Conservation (phyloP, 2,888 invertebrate genomes). For the Camptogramma bilineatum region DNA sequence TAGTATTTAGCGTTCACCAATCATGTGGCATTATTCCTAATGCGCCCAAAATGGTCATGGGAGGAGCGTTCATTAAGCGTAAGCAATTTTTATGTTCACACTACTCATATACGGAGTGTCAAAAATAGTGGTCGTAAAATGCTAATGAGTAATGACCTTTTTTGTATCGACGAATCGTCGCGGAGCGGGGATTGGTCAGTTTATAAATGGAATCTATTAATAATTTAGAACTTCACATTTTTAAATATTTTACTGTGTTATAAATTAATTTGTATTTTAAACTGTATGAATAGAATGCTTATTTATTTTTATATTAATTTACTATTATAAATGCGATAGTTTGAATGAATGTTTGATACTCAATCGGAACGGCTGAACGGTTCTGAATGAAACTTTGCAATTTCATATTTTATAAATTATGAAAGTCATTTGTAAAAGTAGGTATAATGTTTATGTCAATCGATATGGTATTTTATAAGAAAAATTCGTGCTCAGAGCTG, state of each 20-base stretch:
- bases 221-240: slow-evolving; percentile 3
- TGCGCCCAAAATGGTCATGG: slow-evolving; percentile 63
- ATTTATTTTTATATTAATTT: too few relatives aligned
- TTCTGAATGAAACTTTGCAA: too few relatives aligned
- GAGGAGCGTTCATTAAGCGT: slow-evolving; percentile 55
- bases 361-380: too few relatives aligned
- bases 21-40: slow-evolving; percentile 51
- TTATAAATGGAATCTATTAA: slow-evolving; percentile 29
- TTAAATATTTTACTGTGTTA: neutral
- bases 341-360: too few relatives aligned
- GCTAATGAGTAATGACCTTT: slow-evolving; percentile 62
- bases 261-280: too few relatives aligned
- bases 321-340: too few relatives aligned
- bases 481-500: too few relatives aligned
- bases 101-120: slow-evolving; percentile 48
- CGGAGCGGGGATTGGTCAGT: slow-evolving; percentile 48
- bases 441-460: too few relatives aligned
- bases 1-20: slow-evolving; percentile 61
- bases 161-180: slow-evolving; percentile 60
- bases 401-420: too few relatives aligned
- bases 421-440: too few relatives aligned
- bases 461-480: too few relatives aligned
- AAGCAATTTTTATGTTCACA: slow-evolving; percentile 51
- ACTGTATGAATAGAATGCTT: too few relatives aligned
- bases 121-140: slow-evolving; percentile 51